Percentiles rank a stretch among this genome's conserved stretches.
These are phyloP conservation scores for Noctua janthe DNA, from an alignment of 2,888 invertebrate genomes.

Conservation along the genomic window DNA sequence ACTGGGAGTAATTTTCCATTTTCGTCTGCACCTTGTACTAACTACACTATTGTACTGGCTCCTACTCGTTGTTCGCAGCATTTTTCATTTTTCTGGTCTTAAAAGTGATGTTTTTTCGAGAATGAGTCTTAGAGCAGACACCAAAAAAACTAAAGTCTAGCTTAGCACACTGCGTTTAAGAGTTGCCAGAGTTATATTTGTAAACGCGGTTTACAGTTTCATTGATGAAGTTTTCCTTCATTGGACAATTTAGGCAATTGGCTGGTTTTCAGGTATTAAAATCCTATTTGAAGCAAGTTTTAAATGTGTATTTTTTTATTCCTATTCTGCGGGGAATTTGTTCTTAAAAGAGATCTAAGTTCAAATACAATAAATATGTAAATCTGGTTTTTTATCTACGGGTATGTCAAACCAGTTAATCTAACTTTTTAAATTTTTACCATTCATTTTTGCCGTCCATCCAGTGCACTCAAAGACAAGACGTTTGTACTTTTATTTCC, in stretches of 20 bases:
- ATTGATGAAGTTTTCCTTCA: not conserved
- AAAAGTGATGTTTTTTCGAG: conserved; percentile 29
- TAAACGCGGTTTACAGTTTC: not conserved
- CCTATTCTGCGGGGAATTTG: not conserved
- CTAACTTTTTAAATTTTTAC: not conserved
- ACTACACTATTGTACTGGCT: conserved; percentile 69
- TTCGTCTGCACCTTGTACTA: conserved; percentile 78
- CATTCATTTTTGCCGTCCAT: not conserved
- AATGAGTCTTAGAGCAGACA: not conserved
- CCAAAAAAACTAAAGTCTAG: not conserved
- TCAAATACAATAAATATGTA: not conserved
- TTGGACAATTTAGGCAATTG: not conserved
- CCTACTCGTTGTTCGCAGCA: conserved; percentile 66
- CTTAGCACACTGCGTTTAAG: not conserved
- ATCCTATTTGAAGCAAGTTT: not conserved
- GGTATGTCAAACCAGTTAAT: not conserved
- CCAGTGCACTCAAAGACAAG: not conserved
- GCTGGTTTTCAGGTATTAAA: not conserved
- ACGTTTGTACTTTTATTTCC: not conserved
- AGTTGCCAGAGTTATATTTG: not conserved
- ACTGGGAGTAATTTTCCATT: conserved; percentile 82
- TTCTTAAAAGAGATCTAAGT: not conserved
- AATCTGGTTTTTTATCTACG: not conserved
- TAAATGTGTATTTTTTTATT: not conserved
- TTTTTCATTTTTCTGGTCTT: not conserved